Evolutionary conservation across 2,888 invertebrate genomes (phyloP).

Genomic region (Eugnorisma glareosa): DNA sequence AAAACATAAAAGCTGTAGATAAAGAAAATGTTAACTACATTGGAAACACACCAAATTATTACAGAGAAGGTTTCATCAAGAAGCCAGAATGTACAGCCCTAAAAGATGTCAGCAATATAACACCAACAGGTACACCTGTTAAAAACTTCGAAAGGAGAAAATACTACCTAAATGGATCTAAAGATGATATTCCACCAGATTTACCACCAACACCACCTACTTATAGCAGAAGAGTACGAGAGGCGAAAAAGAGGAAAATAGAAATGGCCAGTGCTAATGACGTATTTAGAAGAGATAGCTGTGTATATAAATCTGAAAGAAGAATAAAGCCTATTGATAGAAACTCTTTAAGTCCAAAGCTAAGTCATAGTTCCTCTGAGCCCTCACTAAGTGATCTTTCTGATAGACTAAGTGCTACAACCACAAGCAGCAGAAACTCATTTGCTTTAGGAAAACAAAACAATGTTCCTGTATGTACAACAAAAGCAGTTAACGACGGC

Average conservation of each 20-base stretch:
- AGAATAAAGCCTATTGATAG: slow-evolving; percentile 80
- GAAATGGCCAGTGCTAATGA: slow-evolving; percentile 84
- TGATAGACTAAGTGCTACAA: slow-evolving; percentile 80
- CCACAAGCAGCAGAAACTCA: slow-evolving; percentile 78
- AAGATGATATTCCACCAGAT: slow-evolving; percentile 82
- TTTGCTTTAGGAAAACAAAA: slow-evolving; percentile 72
- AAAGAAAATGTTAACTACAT: slow-evolving; percentile 89
- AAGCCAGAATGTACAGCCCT: slow-evolving; percentile 88
- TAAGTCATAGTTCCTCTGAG: slow-evolving; percentile 85
- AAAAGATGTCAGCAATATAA: slow-evolving; percentile 92
- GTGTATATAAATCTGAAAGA: slow-evolving; percentile 85
- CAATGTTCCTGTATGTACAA: slow-evolving; percentile 80
- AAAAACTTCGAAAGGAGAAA: slow-evolving; percentile 81
- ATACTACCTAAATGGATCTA: slow-evolving; percentile 77
- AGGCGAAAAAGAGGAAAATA: slow-evolving; percentile 87
- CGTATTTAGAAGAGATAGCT: slow-evolving; percentile 81
- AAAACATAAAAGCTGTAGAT: slow-evolving; percentile 80
- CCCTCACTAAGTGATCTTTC: slow-evolving; percentile 85
- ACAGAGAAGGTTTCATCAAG: slow-evolving; percentile 90
- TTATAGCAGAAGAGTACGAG: slow-evolving; percentile 86
- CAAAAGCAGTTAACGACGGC: slow-evolving; percentile 86
- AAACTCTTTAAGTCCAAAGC: slow-evolving; percentile 74
- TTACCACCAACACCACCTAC: slow-evolving; percentile 86
- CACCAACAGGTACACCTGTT: slow-evolving; percentile 87
- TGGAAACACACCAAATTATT: slow-evolving; percentile 91